phyloP scores from a whole-genome alignment of 2,113 vertebrate species.

The Aldabrachelys gigantea region DNA sequence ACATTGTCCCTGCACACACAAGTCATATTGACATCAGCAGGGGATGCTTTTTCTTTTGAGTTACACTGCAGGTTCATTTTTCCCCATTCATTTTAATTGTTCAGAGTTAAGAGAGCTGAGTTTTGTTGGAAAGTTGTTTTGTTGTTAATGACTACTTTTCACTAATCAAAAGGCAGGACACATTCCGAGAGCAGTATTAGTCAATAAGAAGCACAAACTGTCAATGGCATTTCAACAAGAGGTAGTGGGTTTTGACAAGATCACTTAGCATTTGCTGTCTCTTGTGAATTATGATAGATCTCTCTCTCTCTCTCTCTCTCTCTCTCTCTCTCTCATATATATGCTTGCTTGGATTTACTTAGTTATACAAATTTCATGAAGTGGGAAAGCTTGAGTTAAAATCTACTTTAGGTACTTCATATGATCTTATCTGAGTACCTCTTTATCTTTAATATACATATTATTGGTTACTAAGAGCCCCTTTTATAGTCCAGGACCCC shows the following conservation, averaged over 20 bases:
- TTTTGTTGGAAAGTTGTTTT: neutral
- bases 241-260: constrained; percentile 12
- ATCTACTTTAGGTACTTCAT: neutral
- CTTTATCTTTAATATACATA: neutral
- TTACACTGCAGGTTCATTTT: neutral
- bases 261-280: neutral
- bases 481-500: neutral
- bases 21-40: neutral
- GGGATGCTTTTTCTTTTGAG: constrained; percentile 30
- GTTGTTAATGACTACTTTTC: constrained; percentile 31
- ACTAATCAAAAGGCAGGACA: constrained; percentile 19
- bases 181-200: neutral
- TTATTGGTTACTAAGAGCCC: neutral
- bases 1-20: neutral
- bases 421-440: neutral
- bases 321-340: no score
- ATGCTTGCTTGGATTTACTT: neutral
- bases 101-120: constrained; percentile 3
- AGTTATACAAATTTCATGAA: neutral
- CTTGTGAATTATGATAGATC: neutral
- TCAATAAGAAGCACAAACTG: neutral
- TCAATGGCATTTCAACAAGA: neutral
- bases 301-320: no score
- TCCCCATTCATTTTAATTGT: neutral
- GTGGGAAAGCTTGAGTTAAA: neutral